Base-by-base conservation (phyloP, 2,797 vertebrate species). In the Acridotheres tristis region DNA sequence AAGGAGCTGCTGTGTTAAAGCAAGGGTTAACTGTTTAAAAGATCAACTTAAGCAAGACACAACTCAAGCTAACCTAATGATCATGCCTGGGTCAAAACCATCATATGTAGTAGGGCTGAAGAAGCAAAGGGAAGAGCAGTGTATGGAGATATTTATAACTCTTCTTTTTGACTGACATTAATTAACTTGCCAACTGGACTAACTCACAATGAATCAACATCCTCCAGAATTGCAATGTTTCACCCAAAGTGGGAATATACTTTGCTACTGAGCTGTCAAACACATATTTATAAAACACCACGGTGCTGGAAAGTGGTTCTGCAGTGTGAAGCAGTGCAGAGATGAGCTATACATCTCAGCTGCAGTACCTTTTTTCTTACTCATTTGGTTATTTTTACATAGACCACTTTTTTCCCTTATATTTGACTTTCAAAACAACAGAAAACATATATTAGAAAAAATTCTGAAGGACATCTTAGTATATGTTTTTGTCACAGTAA, bases 111-210 rank as follows among this genome's bases (percentile, higher is more conserved):
- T 6, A 75, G 13, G 38, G 18, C 51, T 82, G 66, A 82, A 67
- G 71, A 67, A 79, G 59, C 43, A 79, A 73, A 89, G 87, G 43
- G 74, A 78, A 63, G 76, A 77, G 71, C n/a, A 50, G 42, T 54
- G 16, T 65, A 62, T 23, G 14, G 75, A 34, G 61, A 48, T 89
- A 94, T 91, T 92, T 95, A 65, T 80, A 92, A 66, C 65, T 68
- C 68, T 69, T 74, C 50, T 62, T 25, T 8, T 82, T 85, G 81
- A 93, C 25, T 83, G 72, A 83, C 78, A 57, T 67, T 89, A 96
- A 93, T 89, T 80, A 93, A 88, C 71, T 87, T 81, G 84, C 86
- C 79, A 94, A 92, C 50, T 75, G 89, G 73, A 81, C 66, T 78
- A 94, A 80, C 65, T 88, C 78, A 80, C 79, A 89, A 71, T 69